Base-by-base conservation (phyloP, 2,888 invertebrate genomes). In the Callinectes sapidus region DNA sequence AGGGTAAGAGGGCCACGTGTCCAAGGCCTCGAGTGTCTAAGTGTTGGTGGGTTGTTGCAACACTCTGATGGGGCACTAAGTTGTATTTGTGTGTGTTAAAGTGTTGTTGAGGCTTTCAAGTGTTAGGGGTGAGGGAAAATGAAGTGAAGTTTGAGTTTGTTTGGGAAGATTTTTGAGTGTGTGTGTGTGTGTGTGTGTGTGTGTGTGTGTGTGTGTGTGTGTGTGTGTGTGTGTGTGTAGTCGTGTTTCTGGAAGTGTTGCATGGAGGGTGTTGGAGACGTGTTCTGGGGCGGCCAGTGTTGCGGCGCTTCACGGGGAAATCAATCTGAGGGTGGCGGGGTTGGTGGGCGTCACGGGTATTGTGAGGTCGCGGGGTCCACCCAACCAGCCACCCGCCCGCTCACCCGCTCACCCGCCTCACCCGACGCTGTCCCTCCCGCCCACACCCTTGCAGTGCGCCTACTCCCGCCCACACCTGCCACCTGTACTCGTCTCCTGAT, bases 281-380 rank as follows among this genome's bases (percentile, higher is more conserved):
- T 55, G 87, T 55, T 48, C 48, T 28, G 18, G 87, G 55, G 23
- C 48, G 55, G 32, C 55, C 87, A 87, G 54, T 54, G 54, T 54
- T 87, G n/a, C 87, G 48, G 55, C 14, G 55, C 54, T 87, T 48
- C 87, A 81, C 81, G 81, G 81, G 81, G 81, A 35, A 81, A 81
- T 81, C 81, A 81, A 81, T 81, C 35, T 81, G 81, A 81, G 35
- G 81, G 81, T 16, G 81, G 81, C 32, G 35, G 81, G 81, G 81
- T 32, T 18, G 81, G 81, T 32, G 81, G 81, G 81, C 81, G 81
- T 81, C 81, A 81, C 81, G 81, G 81, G 35, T 81, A 35, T 81
- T 81, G 32, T 14, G 81, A 35, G 81, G 81, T 81, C 81, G 81
- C 32, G 71, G 35, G 81, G 81, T 81, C 35, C 81, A 81, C 32